These are phyloP conservation scores for Polyploca ridens DNA, from an alignment of 2,888 invertebrate species.

Conservation along the genomic window DNA sequence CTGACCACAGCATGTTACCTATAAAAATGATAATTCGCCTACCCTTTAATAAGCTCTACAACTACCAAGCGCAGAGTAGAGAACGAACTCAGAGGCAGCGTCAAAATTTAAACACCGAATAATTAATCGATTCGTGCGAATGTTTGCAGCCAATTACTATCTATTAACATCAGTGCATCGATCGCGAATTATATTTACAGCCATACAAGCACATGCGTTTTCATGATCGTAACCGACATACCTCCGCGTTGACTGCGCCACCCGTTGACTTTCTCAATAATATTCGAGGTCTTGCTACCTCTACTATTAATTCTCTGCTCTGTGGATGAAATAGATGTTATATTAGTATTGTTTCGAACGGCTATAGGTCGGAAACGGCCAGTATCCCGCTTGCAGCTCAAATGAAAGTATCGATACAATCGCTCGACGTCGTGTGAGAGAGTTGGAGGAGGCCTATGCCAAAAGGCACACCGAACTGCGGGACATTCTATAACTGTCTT, in stretches of 20 bases:
- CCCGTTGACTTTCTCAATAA: conserved; percentile 76
- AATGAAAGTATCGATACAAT: conserved; percentile 8
- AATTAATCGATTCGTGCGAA: not conserved
- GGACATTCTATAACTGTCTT: too few relatives aligned
- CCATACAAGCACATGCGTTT: conserved; percentile 57
- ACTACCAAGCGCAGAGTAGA: conserved; percentile 52
- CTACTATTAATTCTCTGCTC: conserved; percentile 81
- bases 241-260: conserved; percentile 83
- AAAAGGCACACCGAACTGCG: too few relatives aligned
- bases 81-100: conserved; percentile 48
- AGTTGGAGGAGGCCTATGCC: too few relatives aligned
- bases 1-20: conserved; percentile 43
- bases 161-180: conserved; percentile 15
- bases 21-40: conserved; percentile 44
- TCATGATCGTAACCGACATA: conserved; percentile 52
- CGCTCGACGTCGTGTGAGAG: conserved; percentile 20
- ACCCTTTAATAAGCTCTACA: conserved; percentile 45
- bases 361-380: conserved; percentile 19
- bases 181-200: conserved; percentile 39
- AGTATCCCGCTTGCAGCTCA: conserved; percentile 16
- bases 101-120: conserved; percentile 9
- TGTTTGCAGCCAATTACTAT: conserved; percentile 3
- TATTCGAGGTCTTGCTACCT: conserved; percentile 74
- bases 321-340: conserved; percentile 71
- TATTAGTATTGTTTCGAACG: conserved; percentile 28